These are phyloP conservation scores for Phycodurus eques DNA, from an alignment of 2,113 vertebrate species.

Conservation along the genomic window DNA sequence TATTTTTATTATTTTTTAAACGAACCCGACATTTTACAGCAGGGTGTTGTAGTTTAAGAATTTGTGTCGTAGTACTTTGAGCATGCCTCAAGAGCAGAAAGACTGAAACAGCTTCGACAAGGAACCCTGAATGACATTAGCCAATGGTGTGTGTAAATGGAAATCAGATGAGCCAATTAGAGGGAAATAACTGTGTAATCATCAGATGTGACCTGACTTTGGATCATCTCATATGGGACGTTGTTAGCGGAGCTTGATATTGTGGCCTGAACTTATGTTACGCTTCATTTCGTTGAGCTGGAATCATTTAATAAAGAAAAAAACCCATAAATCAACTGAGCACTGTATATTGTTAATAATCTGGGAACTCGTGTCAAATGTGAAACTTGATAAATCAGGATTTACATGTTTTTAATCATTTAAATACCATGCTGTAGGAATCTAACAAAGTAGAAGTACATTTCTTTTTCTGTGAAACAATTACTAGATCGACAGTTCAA, in stretches of 20 bases:
- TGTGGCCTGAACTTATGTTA: neutral
- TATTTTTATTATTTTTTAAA: no score
- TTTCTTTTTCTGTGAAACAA: neutral
- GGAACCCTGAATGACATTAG: neutral
- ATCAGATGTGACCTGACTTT: neutral
- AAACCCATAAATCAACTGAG: neutral
- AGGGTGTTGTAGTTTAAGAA: no score
- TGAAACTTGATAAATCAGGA: neutral
- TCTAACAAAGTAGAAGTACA: neutral
- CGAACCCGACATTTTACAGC: no score
- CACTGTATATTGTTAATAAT: neutral
- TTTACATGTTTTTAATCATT: neutral
- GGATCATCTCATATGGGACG: neutral
- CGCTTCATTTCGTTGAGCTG: neutral
- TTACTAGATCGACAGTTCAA: no score
- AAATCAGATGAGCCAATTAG: neutral
- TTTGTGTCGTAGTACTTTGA: no score
- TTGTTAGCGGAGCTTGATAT: neutral
- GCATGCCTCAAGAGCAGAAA: no score
- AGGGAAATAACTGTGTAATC: slow-evolving; percentile 2
- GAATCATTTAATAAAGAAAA: neutral
- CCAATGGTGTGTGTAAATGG: neutral
- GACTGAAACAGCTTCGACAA: neutral
- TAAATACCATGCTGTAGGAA: neutral
- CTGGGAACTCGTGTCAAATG: neutral